Percentiles rank a stretch among this genome's conserved stretches.
Evolutionary conservation across 2,888 invertebrate genomes (phyloP).

Genomic region (Ceraclea dissimilis): DNA sequence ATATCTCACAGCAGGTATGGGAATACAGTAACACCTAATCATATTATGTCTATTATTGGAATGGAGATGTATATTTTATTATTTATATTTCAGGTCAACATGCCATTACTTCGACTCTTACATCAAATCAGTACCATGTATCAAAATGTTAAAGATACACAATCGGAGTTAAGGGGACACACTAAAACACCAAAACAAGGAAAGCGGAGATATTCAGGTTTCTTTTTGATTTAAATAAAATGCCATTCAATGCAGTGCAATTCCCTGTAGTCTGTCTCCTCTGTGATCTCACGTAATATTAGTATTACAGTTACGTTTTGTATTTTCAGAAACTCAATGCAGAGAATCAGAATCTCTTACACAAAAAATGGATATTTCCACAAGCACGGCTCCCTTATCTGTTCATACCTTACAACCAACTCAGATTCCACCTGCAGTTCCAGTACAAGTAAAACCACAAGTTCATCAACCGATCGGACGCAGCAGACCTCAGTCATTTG

Average conservation of each 20-base stretch:
- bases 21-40: not conserved
- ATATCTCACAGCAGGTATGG: conserved; percentile 85
- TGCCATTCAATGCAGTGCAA: not conserved
- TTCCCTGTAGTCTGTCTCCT: not conserved
- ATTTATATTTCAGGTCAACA: conserved; percentile 68
- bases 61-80: too few species aligned
- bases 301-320: not conserved
- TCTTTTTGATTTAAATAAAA: not conserved
- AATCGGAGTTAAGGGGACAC: conserved; percentile 74
- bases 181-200: conserved; percentile 38
- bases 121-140: conserved; percentile 98
- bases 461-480: conserved; percentile 28
- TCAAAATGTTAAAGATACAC: conserved; percentile 92
- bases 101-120: conserved; percentile 84
- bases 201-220: conserved; percentile 41
- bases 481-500: conserved; percentile 75
- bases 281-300: not conserved
- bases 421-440: conserved; percentile 3
- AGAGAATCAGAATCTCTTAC: not conserved
- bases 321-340: not conserved
- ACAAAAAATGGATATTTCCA: conserved; percentile 8
- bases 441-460: conserved; percentile 8
- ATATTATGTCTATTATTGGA: too few species aligned
- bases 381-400: conserved; percentile 14
- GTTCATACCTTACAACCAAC: conserved; percentile 11